phyloP scores from a whole-genome alignment of 2,888 invertebrate genomes.

The Sarcophaga rosellei region DNA sequence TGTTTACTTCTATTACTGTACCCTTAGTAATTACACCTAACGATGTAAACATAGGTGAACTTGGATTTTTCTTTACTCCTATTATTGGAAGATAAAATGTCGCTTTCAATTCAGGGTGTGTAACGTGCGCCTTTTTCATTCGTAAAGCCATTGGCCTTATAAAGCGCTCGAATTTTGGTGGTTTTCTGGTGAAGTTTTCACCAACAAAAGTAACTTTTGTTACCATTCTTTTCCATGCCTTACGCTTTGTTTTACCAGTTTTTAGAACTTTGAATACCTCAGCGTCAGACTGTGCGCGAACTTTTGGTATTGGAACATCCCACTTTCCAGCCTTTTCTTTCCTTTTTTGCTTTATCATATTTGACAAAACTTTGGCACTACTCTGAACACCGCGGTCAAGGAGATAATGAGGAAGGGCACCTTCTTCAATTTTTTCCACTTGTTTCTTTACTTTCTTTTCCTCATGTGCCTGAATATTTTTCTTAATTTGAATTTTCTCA shows the following conservation, averaged over 20 bases:
- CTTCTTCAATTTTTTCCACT: slow-evolving; percentile 91
- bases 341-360: slow-evolving; percentile 99
- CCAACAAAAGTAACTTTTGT: slow-evolving; percentile 99
- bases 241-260: slow-evolving; percentile 95
- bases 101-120: slow-evolving; percentile 99
- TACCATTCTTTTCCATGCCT: slow-evolving; percentile 99
- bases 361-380: slow-evolving; percentile 96
- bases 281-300: slow-evolving; percentile 96
- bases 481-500: slow-evolving; percentile 99
- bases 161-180: slow-evolving; percentile 99
- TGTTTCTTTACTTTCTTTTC: slow-evolving; percentile 95
- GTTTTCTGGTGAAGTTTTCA: slow-evolving; percentile 98
- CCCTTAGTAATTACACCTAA: slow-evolving; percentile 99
- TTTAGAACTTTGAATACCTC: slow-evolving; percentile 97
- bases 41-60: slow-evolving; percentile 97
- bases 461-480: slow-evolving; percentile 98
- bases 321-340: slow-evolving; percentile 99
- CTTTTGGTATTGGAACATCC: slow-evolving; percentile 99
- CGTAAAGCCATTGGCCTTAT: slow-evolving; percentile 98
- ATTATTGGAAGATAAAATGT: slow-evolving; percentile 98
- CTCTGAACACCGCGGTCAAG: slow-evolving; percentile 97
- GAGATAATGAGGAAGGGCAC: slow-evolving; percentile 97
- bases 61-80: slow-evolving; percentile 99
- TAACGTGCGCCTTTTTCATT: slow-evolving; percentile 99
- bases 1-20: slow-evolving; percentile 98